Percentiles rank a stretch among this genome's conserved stretches.
These are phyloP conservation scores for Sula dactylatra DNA, from an alignment of 2,113 vertebrate genomes.

Conservation along the genomic window DNA sequence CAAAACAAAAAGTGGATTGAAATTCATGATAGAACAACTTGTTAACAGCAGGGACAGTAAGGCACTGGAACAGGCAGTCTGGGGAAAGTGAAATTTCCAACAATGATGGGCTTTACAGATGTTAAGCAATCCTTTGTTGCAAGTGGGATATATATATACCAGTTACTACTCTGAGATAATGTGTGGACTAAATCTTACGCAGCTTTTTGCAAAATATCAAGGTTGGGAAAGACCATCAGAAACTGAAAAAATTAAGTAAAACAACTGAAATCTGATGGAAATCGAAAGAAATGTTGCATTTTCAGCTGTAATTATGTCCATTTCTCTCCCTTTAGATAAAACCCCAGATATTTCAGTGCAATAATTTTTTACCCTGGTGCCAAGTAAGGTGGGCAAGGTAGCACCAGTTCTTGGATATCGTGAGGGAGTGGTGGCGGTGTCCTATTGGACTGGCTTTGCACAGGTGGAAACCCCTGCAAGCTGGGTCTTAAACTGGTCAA, in stretches of 20 bases:
- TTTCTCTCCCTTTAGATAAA: neutral
- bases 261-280: neutral
- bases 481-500: neutral
- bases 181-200: neutral
- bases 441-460: neutral
- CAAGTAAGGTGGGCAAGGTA: too few species aligned
- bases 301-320: neutral
- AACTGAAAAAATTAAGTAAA: neutral
- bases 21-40: neutral
- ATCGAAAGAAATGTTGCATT: neutral
- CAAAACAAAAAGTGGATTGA: neutral
- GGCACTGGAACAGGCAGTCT: neutral
- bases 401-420: neutral
- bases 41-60: neutral
- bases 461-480: neutral
- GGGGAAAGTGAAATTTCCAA: neutral
- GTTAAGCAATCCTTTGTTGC: neutral
- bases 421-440: too few species aligned
- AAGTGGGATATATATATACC: neutral
- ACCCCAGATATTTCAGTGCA: rapidly evolving
- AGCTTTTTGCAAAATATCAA: neutral
- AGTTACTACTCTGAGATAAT: neutral
- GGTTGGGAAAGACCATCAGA: neutral
- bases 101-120: neutral
- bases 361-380: neutral